Base-by-base conservation (phyloP, 2,113 vertebrate genomes). In the Oceanites oceanicus region DNA sequence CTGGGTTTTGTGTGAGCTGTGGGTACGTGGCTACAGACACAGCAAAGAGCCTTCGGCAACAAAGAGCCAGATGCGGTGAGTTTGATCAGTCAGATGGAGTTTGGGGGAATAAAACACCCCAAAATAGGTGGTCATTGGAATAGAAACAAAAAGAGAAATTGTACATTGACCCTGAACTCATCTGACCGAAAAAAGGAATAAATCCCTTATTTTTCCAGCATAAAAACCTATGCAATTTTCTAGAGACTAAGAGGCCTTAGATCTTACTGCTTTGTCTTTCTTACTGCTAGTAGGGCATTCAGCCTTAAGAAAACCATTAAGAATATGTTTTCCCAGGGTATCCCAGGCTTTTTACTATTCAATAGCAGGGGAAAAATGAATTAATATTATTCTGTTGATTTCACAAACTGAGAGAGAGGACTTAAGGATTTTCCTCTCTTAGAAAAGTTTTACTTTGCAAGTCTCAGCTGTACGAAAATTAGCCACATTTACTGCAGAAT, bases 111-210 rank as follows among this genome's bases (percentile, higher is more conserved):
- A 87, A 96, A 94, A 2, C 73, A 88, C 90, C 93, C 94, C 83
- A 82, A 96, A 96, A 96, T 40, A 87, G 76, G 42, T 84, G 90
- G 73, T 50, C 92, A 95, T 58, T 97, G 91, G 93, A 96, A 91
- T 96, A 97, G 96, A 97, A 96, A 96, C 83, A 97, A 93, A 97
- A 96, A 90, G 92, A 96, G 88, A 94, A 96, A 87, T 94, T 95
- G 92, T 95, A 97, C 95, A 95, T 89, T 97, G 93, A 97, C 95
- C 95, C 93, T 76, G 93, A 93, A 94, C 68, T 90, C 79, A 67
- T 96, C 90, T 87, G 77, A 82, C 79, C 0, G 0, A 90, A 66
- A 92, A 95, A 95, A 91, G 38, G 70, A 97, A 96, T 96, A 97
- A 97, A 97, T 95, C 95, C 94, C 90, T 97, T 88, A 96, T 96